Evolutionary conservation across 2,888 invertebrate genomes (phyloP), one percentile per base, ranked within the genome.

Genomic region (Drosophila meridionalis): DNA sequence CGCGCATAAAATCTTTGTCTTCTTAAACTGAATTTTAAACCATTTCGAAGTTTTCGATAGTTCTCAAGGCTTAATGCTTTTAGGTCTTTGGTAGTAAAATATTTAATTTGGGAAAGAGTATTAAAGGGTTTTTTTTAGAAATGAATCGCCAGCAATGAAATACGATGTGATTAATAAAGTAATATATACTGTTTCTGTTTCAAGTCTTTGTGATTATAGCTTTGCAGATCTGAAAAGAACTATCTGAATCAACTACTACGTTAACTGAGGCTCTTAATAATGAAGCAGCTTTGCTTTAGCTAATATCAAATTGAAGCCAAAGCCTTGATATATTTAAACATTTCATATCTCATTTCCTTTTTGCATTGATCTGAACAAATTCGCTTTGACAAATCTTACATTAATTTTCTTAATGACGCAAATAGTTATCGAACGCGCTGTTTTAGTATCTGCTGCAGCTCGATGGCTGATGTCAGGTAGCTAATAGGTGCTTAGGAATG

Each of bases 401-500:
- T 55, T 61, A 55, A 61, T 69, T 58, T 73, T 26, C 53, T 7
- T 9, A 48, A 40, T 50, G 45, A 14, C 20, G 11, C 58, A 32
- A 62, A 14, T 50, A 32, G 45, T 20, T 69, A 55, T 59, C 32
- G 40, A 12, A 14, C 30, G 28, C 36, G 12, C 20, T 55, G 3
- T 34, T 48, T 48, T 34, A n/a, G n/a, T 50, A 52, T 45, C 45
- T 42, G 0, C 38, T 50, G 48, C 63, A 43, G 40, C 38, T 56
- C 11, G 32, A 30, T 50, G 53, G 2, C 43, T 30, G 71, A 28
- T 58, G 28, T 30, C 56, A 60, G 47, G 3, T 47, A 45, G 48
- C 57, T 57, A 42, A 45, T 20, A 12, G 26, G n/a, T 57, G 50
- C 76, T 79, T 65, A 53, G 52, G 38, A 60, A 63, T 65, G 63